These are phyloP conservation scores for Polypterus senegalus DNA, from an alignment of 2,113 vertebrate species.

Conservation along the genomic window DNA sequence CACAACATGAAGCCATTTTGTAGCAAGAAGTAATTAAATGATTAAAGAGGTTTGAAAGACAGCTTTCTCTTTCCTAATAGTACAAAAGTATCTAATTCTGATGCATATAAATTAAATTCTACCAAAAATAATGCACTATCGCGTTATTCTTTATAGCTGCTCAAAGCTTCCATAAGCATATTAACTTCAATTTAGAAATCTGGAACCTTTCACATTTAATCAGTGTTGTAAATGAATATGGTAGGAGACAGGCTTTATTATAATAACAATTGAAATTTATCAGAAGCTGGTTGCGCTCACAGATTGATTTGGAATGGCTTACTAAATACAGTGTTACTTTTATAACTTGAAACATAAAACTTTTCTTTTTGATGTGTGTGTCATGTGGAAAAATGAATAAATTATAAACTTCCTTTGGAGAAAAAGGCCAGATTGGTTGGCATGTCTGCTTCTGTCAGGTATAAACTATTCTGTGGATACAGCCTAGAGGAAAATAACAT, in stretches of 20 bases:
- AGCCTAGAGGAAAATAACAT: constrained; percentile 1
- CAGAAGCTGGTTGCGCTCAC: constrained; percentile 1
- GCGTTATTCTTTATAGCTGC: neutral
- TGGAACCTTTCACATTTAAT: neutral
- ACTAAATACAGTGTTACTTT: constrained; percentile 6
- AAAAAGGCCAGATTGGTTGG: constrained; percentile 15
- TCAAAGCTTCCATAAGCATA: constrained; percentile 1
- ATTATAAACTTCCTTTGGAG: constrained; percentile 4
- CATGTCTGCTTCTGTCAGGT: constrained; percentile 28
- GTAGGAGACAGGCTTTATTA: constrained; percentile 10
- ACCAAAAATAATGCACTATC: neutral
- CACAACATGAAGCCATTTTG: constrained; percentile 2
- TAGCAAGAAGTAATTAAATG: constrained; percentile 11
- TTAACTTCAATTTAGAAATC: constrained; percentile 13
- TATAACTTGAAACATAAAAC: constrained; percentile 11
- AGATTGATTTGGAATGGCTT: constrained; percentile 2
- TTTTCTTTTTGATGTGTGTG: constrained; percentile 15
- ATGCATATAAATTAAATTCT: constrained; percentile 4
- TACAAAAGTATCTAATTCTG: constrained; percentile 1
- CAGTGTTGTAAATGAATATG: neutral
- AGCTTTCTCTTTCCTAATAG: neutral
- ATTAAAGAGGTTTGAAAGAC: constrained; percentile 4
- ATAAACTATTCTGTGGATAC: constrained; percentile 18
- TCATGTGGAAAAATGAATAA: constrained; percentile 13
- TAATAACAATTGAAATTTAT: constrained; percentile 15